phyloP scores from a whole-genome alignment of 2,888 invertebrate genomes.

The Luffia ferchaultella region DNA sequence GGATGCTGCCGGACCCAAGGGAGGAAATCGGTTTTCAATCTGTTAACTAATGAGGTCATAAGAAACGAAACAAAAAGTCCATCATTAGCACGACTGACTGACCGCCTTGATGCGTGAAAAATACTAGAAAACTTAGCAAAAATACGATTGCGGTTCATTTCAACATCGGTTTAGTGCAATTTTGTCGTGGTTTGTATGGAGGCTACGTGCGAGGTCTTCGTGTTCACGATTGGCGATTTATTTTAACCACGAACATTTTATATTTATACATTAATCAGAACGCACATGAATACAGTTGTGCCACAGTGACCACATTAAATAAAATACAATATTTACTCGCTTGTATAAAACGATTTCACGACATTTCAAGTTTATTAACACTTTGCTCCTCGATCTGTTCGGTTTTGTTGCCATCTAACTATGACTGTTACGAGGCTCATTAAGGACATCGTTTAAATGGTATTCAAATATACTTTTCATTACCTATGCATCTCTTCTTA shows the following conservation, averaged over 20 bases:
- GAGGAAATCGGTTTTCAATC: conserved; percentile 40
- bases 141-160: background rate
- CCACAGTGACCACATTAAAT: too few relatives aligned
- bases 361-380: too few relatives aligned
- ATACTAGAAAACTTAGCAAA: conserved; percentile 22
- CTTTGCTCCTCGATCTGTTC: too few relatives aligned
- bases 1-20: conserved; percentile 22
- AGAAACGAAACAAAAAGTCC: conserved; percentile 42
- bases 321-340: too few relatives aligned
- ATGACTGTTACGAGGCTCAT: too few relatives aligned
- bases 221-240: background rate
- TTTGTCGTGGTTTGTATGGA: background rate
- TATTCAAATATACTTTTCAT: too few relatives aligned
- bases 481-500: too few relatives aligned
- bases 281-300: too few relatives aligned
- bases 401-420: too few relatives aligned
- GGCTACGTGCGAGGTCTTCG: background rate
- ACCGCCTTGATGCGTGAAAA: conserved; percentile 37
- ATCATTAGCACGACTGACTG: conserved; percentile 32
- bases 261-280: too few relatives aligned
- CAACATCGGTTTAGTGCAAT: background rate
- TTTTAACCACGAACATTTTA: background rate
- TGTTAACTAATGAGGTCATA: conserved; percentile 41
- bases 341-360: too few relatives aligned
- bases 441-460: too few relatives aligned